These are phyloP conservation scores for Pontoporia blainvillei DNA, from an alignment of 2,113 vertebrate genomes.

Conservation along the genomic window DNA sequence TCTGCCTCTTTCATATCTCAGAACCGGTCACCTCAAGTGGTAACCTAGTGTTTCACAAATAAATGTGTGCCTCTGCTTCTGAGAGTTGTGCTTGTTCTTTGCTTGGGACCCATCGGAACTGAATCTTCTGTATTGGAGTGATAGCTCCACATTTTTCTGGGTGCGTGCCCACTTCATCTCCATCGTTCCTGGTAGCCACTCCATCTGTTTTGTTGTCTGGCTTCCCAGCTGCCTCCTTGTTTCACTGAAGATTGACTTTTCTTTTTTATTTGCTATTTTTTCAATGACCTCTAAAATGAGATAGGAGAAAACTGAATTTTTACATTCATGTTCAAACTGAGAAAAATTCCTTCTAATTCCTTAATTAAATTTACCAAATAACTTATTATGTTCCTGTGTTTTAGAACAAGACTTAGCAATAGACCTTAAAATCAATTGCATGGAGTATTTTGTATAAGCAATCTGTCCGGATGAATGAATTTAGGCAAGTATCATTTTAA, in stretches of 20 bases:
- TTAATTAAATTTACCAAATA: background rate
- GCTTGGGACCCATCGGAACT: too few species aligned
- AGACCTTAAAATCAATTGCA: background rate
- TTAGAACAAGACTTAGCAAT: background rate
- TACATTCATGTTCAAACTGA: background rate
- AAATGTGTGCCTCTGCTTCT: background rate
- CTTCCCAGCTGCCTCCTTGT: constrained; percentile 7
- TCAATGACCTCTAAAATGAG: constrained; percentile 14
- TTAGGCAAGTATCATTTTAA: background rate
- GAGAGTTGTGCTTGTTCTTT: background rate
- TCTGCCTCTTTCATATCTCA: background rate
- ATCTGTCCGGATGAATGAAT: background rate
- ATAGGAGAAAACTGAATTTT: background rate
- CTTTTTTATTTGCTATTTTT: background rate
- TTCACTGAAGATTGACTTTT: background rate
- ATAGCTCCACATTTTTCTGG: background rate
- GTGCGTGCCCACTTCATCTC: background rate
- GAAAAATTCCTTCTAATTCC: background rate
- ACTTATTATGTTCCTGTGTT: background rate
- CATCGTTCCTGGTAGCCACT: background rate
- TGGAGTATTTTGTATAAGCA: background rate
- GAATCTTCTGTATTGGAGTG: background rate
- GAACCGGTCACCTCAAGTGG: fast-evolving
- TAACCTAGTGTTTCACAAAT: background rate
- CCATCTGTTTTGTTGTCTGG: constrained; percentile 34